Evolutionary conservation across 2,797 vertebrate species (phyloP).

Genomic region (Squalus acanthias): DNA sequence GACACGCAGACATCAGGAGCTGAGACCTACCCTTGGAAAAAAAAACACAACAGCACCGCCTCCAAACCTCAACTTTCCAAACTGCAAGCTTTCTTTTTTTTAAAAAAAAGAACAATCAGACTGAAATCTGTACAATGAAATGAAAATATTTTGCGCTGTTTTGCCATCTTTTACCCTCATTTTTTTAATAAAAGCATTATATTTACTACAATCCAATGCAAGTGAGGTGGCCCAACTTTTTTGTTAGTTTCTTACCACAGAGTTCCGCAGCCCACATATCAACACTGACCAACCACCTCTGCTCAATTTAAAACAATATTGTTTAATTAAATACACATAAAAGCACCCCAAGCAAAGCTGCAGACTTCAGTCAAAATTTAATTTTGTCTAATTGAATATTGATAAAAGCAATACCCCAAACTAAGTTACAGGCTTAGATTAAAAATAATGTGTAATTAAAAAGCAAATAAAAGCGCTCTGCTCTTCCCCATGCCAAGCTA

Average conservation of each 20-base stretch:
- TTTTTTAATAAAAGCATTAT: background rate
- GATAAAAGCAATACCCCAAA: background rate
- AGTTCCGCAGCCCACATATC: background rate
- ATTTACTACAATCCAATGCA: background rate
- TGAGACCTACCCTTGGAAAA: background rate
- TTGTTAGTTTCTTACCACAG: background rate
- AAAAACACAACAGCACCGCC: background rate
- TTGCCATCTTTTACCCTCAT: background rate
- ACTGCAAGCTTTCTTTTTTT: background rate
- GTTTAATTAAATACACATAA: background rate
- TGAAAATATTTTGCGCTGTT: background rate
- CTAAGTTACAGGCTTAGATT: background rate
- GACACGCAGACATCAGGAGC: background rate
- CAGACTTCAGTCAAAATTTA: background rate
- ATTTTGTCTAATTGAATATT: background rate
- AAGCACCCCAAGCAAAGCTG: background rate
- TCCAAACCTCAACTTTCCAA: conserved; percentile 19
- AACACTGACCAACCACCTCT: background rate
- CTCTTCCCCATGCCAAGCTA: background rate
- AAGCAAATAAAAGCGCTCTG: background rate
- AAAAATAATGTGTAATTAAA: background rate
- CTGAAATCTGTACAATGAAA: background rate
- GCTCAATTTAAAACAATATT: background rate
- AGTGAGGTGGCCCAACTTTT: background rate
- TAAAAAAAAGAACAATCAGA: background rate